Base-by-base conservation (phyloP, 2,113 vertebrate genomes). In the Morone chrysops region DNA sequence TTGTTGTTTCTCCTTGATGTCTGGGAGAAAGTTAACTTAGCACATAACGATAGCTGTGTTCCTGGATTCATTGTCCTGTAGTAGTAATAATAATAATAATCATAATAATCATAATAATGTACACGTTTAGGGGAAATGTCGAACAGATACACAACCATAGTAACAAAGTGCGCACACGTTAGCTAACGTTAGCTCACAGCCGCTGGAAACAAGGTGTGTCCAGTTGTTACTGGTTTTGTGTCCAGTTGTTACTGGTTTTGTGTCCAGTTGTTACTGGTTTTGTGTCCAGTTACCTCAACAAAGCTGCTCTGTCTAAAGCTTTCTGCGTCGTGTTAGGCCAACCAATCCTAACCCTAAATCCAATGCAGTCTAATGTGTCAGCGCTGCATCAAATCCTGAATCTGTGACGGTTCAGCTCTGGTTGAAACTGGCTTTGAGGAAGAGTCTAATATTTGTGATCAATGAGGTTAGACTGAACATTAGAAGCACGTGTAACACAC, bases 131-230 rank as follows among this genome's bases (percentile, higher is more conserved):
- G 1, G 1, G 1, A 31, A 12, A 1, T 3, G 1, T 12, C 12
- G 4, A 18, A n/a, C 1, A 31, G 0, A 50, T 5, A 14, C 22
- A 9, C 16, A 25, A 4, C 6, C 6, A 12, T 31, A 31, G 3
- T 18, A 51, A 36, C n/a, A 0, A 17, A 8, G 11, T n/a, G 25
- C 2, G 38, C 48, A 10, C 16, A 38, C 11, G 16, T 51, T 17
- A 7, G 8, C 40, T 59, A 53, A 47, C 6, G 9, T 0, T 9
- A 18, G 71, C 75, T 47, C 43, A 45, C 43, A 72, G n/a, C 50
- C 5, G 38, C 51, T 5, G 47, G 47, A 53, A 76, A 50, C 51
- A 70, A 90, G 86, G 86, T 25, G 83, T 83, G 81, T 4, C 83
- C 48, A 1, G 48, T 81, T 61, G 47, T 81, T 70, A 43, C 70